Evolutionary conservation across 1,140 invertebrate species (phyloP).

Genomic region (Venustaconcha ellipsiformis): DNA sequence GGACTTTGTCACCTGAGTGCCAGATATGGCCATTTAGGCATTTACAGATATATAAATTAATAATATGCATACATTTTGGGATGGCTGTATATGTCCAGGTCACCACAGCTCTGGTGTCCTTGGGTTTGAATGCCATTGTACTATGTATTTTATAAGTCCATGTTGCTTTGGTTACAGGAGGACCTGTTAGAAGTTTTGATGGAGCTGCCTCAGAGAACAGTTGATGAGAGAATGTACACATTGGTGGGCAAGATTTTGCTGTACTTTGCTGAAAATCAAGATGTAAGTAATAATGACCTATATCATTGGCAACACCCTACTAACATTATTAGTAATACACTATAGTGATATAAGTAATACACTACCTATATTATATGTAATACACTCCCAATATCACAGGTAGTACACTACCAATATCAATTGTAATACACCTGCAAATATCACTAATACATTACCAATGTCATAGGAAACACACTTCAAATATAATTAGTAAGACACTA

Average conservation of each 20-base stretch:
- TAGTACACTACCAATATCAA: neutral
- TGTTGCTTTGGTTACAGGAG: conserved; percentile 41
- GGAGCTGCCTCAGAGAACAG: conserved; percentile 47
- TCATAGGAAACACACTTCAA: neutral
- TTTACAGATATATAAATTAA: too few species aligned
- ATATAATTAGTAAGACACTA: neutral
- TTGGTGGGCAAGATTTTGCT: conserved; percentile 64
- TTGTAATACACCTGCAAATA: neutral
- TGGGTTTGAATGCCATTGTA: too few species aligned
- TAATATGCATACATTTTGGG: too few species aligned
- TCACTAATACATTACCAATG: neutral
- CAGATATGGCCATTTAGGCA: too few species aligned
- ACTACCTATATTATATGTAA: neutral
- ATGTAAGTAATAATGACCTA: conserved; percentile 35
- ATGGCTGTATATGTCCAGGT: too few species aligned
- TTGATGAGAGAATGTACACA: conserved; percentile 60
- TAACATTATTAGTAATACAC: neutral
- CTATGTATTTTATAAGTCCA: neutral
- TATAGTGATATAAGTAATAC: neutral
- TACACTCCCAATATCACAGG: neutral
- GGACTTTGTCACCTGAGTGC: too few species aligned
- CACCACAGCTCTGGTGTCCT: too few species aligned
- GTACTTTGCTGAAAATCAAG: conserved; percentile 62
- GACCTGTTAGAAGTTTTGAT: conserved; percentile 54
- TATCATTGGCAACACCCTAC: neutral